phyloP scores from a whole-genome alignment of 2,113 vertebrate species.

The Gulo gulo region DNA sequence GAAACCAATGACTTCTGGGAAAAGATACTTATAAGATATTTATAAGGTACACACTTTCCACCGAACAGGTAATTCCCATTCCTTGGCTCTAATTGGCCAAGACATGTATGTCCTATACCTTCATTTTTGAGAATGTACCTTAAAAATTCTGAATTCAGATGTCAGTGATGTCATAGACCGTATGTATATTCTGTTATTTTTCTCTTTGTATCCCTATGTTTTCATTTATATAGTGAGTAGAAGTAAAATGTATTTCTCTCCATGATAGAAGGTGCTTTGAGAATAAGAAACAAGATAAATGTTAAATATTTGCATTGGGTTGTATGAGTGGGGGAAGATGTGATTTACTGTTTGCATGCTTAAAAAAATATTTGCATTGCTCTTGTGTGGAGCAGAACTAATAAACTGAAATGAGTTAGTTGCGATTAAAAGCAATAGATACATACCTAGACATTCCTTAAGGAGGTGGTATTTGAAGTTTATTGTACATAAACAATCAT shows the following conservation, averaged over 20 bases:
- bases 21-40: not conserved
- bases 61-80: not conserved
- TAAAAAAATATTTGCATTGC: not conserved
- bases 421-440: not conserved
- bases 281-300: conserved; percentile 13
- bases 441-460: not conserved
- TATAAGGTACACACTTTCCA: not conserved
- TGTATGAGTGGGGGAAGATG: not conserved
- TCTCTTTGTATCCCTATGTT: not conserved
- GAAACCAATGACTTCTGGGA: not conserved
- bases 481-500: conserved; percentile 2
- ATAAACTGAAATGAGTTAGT: not conserved
- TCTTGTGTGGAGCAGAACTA: not conserved
- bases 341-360: not conserved
- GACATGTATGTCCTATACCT: not conserved
- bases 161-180: not conserved
- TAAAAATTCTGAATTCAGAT: conserved; percentile 11
- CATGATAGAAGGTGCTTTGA: conserved; percentile 10
- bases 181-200: not conserved
- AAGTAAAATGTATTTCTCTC: conserved; percentile 19
- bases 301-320: conserved; percentile 30
- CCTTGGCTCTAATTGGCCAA: not conserved
- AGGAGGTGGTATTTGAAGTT: not conserved
- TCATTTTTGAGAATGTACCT: not conserved
- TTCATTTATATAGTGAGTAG: not conserved